Conservation (phyloP, 2,888 invertebrate species). For the Synergus umbraculus region DNA sequence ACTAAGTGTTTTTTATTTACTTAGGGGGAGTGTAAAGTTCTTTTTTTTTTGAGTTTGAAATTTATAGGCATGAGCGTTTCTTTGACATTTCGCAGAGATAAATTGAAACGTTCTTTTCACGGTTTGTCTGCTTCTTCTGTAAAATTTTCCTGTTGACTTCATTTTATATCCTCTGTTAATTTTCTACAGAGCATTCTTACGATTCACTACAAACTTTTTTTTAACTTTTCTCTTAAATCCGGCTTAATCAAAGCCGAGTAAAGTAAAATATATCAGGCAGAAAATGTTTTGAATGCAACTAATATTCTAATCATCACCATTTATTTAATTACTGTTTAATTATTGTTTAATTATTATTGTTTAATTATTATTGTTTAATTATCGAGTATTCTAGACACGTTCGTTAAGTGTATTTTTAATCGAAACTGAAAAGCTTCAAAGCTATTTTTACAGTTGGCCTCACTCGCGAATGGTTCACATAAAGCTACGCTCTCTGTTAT, state of each 20-base stretch:
- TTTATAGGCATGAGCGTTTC: not conserved
- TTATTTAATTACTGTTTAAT: too few relatives aligned
- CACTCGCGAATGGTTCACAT: not conserved
- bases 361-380: too few relatives aligned
- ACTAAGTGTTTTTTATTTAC: too few relatives aligned
- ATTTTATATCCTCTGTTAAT: conserved; percentile 1
- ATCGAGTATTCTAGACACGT: too few relatives aligned
- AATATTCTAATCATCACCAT: too few relatives aligned
- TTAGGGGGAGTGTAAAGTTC: not conserved
- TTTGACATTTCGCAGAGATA: not conserved
- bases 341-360: too few relatives aligned
- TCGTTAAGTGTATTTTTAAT: not conserved
- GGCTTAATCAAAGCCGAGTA: not conserved
- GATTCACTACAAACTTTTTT: not conserved
- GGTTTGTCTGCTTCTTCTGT: not conserved
- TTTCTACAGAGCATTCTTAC: not conserved
- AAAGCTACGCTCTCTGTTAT: not conserved
- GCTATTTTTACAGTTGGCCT: not conserved
- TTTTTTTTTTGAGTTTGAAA: not conserved
- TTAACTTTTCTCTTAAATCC: not conserved
- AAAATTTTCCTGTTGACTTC: not conserved
- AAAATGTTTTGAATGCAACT: too few relatives aligned
- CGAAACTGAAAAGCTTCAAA: not conserved
- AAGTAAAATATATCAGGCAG: not conserved
- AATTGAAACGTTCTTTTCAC: not conserved